Evolutionary conservation across 2,113 vertebrate genomes (phyloP).

Genomic region (Entomyzon cyanotis): DNA sequence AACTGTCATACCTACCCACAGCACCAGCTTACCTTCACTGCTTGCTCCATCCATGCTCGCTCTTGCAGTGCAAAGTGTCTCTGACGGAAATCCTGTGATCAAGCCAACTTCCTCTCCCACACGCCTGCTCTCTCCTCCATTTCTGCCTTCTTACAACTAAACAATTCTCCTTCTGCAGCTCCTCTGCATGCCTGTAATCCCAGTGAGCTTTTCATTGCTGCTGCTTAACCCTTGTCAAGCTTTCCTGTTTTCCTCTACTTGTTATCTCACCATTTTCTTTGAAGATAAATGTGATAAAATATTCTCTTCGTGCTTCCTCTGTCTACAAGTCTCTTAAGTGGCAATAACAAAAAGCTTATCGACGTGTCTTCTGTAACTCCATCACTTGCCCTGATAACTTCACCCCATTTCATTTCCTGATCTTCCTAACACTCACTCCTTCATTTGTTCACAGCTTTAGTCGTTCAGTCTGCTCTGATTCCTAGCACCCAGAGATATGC

Average conservation of each 20-base stretch:
- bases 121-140: not conserved
- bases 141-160: not conserved
- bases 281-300: not conserved
- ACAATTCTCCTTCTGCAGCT: not conserved
- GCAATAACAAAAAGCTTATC: not conserved
- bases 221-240: not conserved
- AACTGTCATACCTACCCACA: not conserved
- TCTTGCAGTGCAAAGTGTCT: not conserved
- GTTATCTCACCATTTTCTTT: not conserved
- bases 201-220: not conserved
- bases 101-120: conserved; percentile 33
- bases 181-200: not conserved
- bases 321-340: not conserved
- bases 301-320: not conserved
- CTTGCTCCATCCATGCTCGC: not conserved
- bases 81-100: conserved; percentile 46
- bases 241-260: not conserved
- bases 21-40: not conserved
- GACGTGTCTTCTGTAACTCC: not conserved
- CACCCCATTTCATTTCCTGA: not conserved
- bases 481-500: not conserved
- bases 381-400: not conserved
- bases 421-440: not conserved
- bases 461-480: not conserved
- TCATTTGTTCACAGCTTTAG: not conserved